Conservation (phyloP, 2,888 invertebrate species). For the Ischnus inquisitorius region DNA sequence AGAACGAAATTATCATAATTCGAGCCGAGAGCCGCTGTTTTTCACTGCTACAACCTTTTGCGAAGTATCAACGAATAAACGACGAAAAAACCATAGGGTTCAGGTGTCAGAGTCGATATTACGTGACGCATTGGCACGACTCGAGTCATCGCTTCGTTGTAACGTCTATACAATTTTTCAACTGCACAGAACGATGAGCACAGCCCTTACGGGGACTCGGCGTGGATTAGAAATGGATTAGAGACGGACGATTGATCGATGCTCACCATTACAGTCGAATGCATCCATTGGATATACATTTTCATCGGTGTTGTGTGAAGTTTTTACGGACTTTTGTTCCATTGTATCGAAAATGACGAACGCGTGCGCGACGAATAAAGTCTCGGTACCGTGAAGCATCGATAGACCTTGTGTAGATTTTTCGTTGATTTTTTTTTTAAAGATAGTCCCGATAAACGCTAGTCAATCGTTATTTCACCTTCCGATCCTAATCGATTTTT, state of each 20-base stretch:
- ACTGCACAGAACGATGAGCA: neutral
- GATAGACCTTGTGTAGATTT: slow-evolving; percentile 6
- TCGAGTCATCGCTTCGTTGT: slow-evolving; percentile 62
- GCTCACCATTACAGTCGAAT: slow-evolving; percentile 47
- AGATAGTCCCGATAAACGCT: no score
- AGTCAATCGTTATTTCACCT: no score
- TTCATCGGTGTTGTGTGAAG: slow-evolving; percentile 16
- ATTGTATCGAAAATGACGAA: slow-evolving; percentile 10
- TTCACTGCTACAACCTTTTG: neutral
- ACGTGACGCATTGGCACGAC: slow-evolving; percentile 71
- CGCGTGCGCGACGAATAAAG: slow-evolving; percentile 1
- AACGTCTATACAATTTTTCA: neutral
- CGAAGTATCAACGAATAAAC: neutral
- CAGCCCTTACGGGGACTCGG: slow-evolving; percentile 33
- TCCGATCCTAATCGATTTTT: no score
- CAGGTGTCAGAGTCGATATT: slow-evolving; percentile 74
- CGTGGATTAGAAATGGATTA: slow-evolving; percentile 67
- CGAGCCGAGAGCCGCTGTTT: slow-evolving; percentile 66
- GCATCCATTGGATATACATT: slow-evolving; percentile 57
- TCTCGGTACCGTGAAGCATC: slow-evolving; percentile 2
- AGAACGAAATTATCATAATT: slow-evolving; percentile 81
- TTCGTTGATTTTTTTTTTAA: slow-evolving; percentile 21
- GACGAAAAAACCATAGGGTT: slow-evolving; percentile 56
- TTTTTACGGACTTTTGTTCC: neutral
- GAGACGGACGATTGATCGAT: slow-evolving; percentile 66